Conservation (phyloP, 2,888 invertebrate genomes). For the Heliconius erato region DNA sequence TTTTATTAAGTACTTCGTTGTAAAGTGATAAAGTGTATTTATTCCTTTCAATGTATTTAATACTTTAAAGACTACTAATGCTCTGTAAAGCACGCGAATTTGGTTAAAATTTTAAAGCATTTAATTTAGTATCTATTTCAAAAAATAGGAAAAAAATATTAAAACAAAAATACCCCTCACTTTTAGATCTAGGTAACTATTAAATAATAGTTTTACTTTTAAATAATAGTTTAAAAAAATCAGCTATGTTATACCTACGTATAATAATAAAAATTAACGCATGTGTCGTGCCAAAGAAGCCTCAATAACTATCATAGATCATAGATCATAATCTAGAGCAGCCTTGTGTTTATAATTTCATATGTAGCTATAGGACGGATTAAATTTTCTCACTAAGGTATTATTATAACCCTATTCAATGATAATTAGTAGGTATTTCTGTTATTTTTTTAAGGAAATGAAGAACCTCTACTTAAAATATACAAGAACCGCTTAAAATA, state of each 20-base stretch:
- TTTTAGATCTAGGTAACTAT: no score
- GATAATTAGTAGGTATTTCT: neutral
- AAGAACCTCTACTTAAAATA: neutral
- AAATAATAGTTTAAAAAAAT: no score
- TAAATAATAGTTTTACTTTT: no score
- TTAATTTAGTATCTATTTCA: no score
- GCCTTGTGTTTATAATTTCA: conserved; percentile 20
- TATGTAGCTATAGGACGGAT: neutral
- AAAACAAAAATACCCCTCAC: no score
- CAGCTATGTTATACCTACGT: no score
- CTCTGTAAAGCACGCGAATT: neutral
- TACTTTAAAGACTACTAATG: neutral
- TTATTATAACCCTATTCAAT: neutral
- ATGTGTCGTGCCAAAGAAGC: conserved; percentile 5
- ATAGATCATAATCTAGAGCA: conserved; percentile 3
- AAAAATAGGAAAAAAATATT: no score
- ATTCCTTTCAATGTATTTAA: conserved; percentile 1
- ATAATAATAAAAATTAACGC: no score
- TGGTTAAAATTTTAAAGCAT: neutral
- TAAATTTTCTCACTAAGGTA: neutral
- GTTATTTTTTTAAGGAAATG: neutral
- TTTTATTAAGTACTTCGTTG: neutral
- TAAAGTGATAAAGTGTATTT: no score
- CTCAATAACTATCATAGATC: conserved; percentile 16
- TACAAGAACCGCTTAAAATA: no score